A percentile compares a stretch with the other conserved stretches of the same genome.
Conservation (phyloP, 2,113 vertebrate species). For the Cygnus atratus region DNA sequence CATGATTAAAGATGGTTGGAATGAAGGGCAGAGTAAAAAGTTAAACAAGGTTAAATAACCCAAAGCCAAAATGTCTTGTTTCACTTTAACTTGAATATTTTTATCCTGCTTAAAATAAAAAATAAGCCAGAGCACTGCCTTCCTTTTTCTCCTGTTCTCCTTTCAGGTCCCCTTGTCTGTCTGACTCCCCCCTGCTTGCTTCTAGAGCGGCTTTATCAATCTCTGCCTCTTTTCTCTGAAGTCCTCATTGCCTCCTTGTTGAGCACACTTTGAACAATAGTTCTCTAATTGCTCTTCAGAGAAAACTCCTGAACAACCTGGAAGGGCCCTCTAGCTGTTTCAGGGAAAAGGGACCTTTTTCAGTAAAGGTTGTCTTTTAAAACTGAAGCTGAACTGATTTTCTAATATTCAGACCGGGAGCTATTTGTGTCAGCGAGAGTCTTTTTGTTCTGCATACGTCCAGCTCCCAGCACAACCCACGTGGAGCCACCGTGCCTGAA, state of each 20-base stretch:
- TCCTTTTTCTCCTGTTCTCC: not conserved
- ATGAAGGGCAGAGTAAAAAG: not conserved
- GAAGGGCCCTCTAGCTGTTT: constrained; percentile 49
- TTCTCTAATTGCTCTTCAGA: constrained; percentile 67
- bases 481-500: rapidly evolving
- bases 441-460: rapidly evolving
- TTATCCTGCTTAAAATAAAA: not conserved
- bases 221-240: constrained; percentile 37
- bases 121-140: not conserved
- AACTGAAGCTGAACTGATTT: not conserved
- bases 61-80: not conserved
- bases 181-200: constrained; percentile 18
- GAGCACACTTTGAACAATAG: constrained; percentile 57
- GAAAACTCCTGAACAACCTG: constrained; percentile 15
- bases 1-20: not conserved
- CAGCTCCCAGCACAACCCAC: not conserved
- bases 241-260: constrained; percentile 10
- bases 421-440: not conserved
- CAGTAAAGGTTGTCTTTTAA: not conserved
- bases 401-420: not conserved
- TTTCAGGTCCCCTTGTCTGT: not conserved
- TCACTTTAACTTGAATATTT: not conserved
- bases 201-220: constrained; percentile 26
- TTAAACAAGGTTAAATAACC: not conserved
- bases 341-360: not conserved